Evolutionary conservation across 2,113 vertebrate genomes (phyloP).

Genomic region (Calyptommatus sinebrachiatus): DNA sequence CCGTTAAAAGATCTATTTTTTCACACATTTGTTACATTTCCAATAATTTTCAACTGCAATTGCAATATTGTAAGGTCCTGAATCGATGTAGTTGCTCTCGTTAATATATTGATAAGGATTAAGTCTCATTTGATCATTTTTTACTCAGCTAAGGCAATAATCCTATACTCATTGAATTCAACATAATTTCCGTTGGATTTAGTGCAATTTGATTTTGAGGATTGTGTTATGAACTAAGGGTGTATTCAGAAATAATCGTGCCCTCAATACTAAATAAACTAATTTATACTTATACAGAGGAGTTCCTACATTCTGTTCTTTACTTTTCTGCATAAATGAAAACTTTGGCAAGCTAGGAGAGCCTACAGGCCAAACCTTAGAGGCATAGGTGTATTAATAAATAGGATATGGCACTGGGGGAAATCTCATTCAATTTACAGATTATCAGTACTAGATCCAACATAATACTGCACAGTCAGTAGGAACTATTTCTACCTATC

Average conservation of each 20-base stretch:
- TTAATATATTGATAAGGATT: background rate
- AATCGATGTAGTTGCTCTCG: background rate
- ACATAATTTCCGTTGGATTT: background rate
- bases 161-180: background rate
- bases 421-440: too few relatives aligned
- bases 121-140: background rate
- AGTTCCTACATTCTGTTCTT: too few relatives aligned
- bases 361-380: too few relatives aligned
- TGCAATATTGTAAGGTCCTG: background rate
- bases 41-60: background rate
- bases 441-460: background rate
- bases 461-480: background rate
- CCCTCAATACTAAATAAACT: too few relatives aligned
- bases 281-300: too few relatives aligned
- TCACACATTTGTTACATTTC: constrained; percentile 2
- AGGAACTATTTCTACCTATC: too few relatives aligned
- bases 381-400: too few relatives aligned
- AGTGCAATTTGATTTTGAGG: background rate
- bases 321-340: too few relatives aligned
- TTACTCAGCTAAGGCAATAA: background rate
- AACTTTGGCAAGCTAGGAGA: too few relatives aligned
- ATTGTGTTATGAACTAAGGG: background rate
- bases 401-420: too few relatives aligned
- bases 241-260: background rate
- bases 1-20: background rate